Base-by-base conservation (phyloP, 2,797 vertebrate species). In the Staurois parvus region DNA sequence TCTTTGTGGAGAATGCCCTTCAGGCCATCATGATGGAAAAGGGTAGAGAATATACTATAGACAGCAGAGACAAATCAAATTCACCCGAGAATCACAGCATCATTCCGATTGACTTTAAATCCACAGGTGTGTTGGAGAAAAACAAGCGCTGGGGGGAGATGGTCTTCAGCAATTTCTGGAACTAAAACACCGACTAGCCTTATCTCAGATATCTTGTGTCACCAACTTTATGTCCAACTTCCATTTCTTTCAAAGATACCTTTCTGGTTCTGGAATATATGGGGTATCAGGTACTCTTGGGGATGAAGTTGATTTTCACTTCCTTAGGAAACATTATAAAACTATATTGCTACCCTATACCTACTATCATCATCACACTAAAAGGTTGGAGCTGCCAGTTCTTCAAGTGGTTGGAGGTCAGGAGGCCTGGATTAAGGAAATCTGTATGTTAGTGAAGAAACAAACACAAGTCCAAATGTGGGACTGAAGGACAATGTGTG, bases 81-180 rank as follows among this genome's bases (percentile, higher is more conserved):
- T 72, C 79, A 4, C 48, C 69, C n/a, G 69, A 72, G 32, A 0
- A 52, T 59, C 40, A 80, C 2, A 34, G 42, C 24, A 81, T 90
- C n/a, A 87, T 89, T 64, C 89, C 89, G 28, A 87, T 92, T n/a
- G 91, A 92, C 72, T 92, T 90, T 24, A 87, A 89, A 83, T 84
- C 90, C 13, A 92, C 89, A 34, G 91, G 91, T 59, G 78, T 92
- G 2, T 28, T 92, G 30, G 90, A 92, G 72, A 80, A 91, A 76
- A 24, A 76, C 79, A 91, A 64, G 90, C 34, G 8, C 84, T 91
- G 84, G 92, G n/a, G n/a, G 8, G 84, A 12, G 90, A 94, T 81
- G 93, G 94, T 2, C 88, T 94, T 1, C 93, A 94, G 0, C 93
- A 94, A 89, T 94, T 94, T 28, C 87, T 94, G 21, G 90, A 95